Base-by-base conservation (phyloP, 2,113 vertebrate species). In the Actenoides hombroni region DNA sequence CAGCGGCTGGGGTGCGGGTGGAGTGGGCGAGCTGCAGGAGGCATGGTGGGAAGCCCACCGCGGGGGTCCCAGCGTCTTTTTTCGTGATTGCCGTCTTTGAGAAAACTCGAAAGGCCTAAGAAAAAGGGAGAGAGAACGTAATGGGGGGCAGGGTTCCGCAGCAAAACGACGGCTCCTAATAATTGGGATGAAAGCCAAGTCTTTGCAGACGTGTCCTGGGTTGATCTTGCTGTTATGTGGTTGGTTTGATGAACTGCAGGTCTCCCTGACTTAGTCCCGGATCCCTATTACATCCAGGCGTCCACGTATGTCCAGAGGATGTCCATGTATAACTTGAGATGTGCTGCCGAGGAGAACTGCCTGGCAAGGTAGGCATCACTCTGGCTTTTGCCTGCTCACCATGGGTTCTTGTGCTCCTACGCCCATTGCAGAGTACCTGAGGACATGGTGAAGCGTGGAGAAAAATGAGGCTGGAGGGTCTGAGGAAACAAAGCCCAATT, bases 321-420 rank as follows among this genome's bases (percentile, higher is more conserved):
- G 81, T 95, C 99, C 82, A 99, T 99, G 99, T 99, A 99, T 97
- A 99, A 98, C 96, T 97, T 99, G 83, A 98, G 99, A 82, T 99
- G 99, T 37, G 99, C 99, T 3, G 99, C 99, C 0, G 99, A 99
- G 94, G 99, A 99, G 95, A 99, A 99, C 97, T 99, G 99, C 88
- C 98, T 99, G 74, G 98, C 99, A 92, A 99, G 99, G 99, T 99
- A 98, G 89, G 71, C 63, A 18, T 35, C 5, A 6, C 42, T 17
- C 7, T 9, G 17, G 51, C 19, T n/a, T 70, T 29, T 49, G 28
- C 28, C 31, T 4, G 1, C n/a, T 37, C 3, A 1, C 26, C 14
- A 10, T 12, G 31, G 23, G 46, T 37, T 59, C 31, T 23, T 17
- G 31, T 15, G 74, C 48, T 48, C 7, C 16, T 39, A 28, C 3